These are phyloP conservation scores for Micronycteris hirsuta DNA, from an alignment of 2,113 vertebrate species.

Conservation along the genomic window DNA sequence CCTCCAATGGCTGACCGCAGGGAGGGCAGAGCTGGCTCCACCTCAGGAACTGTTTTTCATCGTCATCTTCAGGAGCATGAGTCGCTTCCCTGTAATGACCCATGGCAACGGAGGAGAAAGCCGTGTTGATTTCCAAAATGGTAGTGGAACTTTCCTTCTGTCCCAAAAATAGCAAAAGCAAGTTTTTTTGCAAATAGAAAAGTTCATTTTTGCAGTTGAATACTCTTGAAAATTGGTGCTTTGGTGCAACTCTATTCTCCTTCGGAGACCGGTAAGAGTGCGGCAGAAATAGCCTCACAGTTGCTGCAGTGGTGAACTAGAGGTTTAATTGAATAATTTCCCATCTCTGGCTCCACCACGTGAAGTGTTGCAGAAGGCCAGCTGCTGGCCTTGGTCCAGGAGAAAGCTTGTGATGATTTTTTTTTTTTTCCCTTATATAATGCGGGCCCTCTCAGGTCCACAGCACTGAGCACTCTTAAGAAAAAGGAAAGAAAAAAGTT, in stretches of 20 bases:
- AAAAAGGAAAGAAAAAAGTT: background rate
- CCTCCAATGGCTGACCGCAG: background rate
- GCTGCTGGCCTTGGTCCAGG: background rate
- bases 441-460: background rate
- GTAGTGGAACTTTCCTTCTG: slow-evolving; percentile 33
- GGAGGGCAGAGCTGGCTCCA: background rate
- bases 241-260: slow-evolving; percentile 56
- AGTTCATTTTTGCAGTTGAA: slow-evolving; percentile 69
- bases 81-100: slow-evolving; percentile 22
- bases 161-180: slow-evolving; percentile 55
- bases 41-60: background rate
- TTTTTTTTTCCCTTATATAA: slow-evolving; percentile 5
- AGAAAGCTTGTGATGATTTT: background rate
- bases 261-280: slow-evolving; percentile 47
- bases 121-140: slow-evolving; percentile 58
- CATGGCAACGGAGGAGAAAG: slow-evolving; percentile 9
- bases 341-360: slow-evolving; percentile 53
- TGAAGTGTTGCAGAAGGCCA: slow-evolving; percentile 38
- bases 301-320: slow-evolving; percentile 39
- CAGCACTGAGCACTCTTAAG: background rate
- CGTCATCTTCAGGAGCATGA: slow-evolving; percentile 1
- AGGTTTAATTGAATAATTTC: slow-evolving; percentile 63
- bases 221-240: slow-evolving; percentile 71
- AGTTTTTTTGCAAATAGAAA: slow-evolving; percentile 56
- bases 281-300: slow-evolving; percentile 50